Percentiles rank a stretch among this genome's conserved stretches.
phyloP scores from a whole-genome alignment of 2,888 invertebrate genomes.

The Thecophora atra region DNA sequence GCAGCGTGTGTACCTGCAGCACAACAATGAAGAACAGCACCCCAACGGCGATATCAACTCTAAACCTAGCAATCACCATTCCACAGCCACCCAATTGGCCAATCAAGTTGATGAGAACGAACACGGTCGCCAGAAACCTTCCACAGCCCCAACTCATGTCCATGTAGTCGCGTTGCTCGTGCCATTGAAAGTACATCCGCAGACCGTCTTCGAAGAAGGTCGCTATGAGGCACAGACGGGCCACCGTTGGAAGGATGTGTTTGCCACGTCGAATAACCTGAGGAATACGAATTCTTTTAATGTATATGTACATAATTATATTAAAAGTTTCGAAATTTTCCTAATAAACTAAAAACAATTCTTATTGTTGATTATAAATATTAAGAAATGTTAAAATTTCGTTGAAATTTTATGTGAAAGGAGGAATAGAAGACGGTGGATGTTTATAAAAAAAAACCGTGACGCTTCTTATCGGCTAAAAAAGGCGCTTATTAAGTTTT shows the following conservation, averaged over 20 bases:
- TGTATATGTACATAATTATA: not conserved
- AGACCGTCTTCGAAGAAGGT: conserved; percentile 99
- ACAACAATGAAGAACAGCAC: conserved; percentile 95
- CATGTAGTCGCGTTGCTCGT: conserved; percentile 97
- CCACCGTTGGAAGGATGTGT: conserved; percentile 92
- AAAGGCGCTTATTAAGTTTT: too few relatives aligned
- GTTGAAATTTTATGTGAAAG: too few relatives aligned
- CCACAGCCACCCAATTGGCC: conserved; percentile 96
- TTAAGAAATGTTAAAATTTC: too few relatives aligned
- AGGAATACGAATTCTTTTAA: conserved; percentile 19
- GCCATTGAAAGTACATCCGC: conserved; percentile 99
- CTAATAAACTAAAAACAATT: too few relatives aligned
- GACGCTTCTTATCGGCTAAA: too few relatives aligned
- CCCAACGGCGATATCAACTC: conserved; percentile 91
- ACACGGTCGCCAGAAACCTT: conserved; percentile 89
- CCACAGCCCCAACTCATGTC: conserved; percentile 98
- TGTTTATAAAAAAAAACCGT: too few relatives aligned
- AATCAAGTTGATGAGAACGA: conserved; percentile 93
- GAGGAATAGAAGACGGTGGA: too few relatives aligned
- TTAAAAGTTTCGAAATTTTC: too few relatives aligned
- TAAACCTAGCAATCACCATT: conserved; percentile 92
- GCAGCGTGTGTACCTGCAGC: conserved; percentile 77
- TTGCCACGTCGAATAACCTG: conserved; percentile 93
- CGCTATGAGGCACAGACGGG: conserved; percentile 95
- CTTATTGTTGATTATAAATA: too few relatives aligned